These are phyloP conservation scores for Agrotis puta DNA, from an alignment of 2,888 invertebrate genomes.

Conservation along the genomic window DNA sequence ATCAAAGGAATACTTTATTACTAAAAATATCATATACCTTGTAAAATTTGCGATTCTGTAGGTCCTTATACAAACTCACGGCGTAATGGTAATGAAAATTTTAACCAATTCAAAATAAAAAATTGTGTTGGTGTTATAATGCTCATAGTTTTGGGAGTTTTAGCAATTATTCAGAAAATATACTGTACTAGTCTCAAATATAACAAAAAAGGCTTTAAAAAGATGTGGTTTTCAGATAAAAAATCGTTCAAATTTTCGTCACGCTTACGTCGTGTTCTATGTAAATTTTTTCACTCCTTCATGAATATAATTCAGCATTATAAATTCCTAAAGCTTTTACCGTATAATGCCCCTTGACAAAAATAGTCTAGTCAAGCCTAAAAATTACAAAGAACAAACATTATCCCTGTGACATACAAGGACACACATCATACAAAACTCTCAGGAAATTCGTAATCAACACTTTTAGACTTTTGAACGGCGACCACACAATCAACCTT, in stretches of 20 bases:
- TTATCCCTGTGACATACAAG: constrained; percentile 36
- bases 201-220: background rate
- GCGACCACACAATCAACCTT: constrained; percentile 86
- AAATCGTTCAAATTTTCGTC: background rate
- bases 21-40: background rate
- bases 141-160: no score
- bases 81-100: no score
- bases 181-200: background rate
- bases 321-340: background rate
- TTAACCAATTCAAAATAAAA: no score
- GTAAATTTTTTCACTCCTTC: background rate
- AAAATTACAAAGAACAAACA: constrained; percentile 41
- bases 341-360: background rate
- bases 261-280: background rate
- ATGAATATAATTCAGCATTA: background rate
- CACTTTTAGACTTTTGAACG: constrained; percentile 83
- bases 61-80: no score
- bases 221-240: background rate
- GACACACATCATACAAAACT: constrained; percentile 82
- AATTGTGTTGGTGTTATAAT: no score
- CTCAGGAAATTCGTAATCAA: constrained; percentile 85
- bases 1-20: constrained; percentile 15
- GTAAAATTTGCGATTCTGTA: background rate
- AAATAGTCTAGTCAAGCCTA: constrained; percentile 22
- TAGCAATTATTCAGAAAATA: no score